Percentiles rank a stretch among this genome's conserved stretches.
Evolutionary conservation across 2,113 vertebrate species (phyloP).

Genomic region (Phrynosoma platyrhinos): DNA sequence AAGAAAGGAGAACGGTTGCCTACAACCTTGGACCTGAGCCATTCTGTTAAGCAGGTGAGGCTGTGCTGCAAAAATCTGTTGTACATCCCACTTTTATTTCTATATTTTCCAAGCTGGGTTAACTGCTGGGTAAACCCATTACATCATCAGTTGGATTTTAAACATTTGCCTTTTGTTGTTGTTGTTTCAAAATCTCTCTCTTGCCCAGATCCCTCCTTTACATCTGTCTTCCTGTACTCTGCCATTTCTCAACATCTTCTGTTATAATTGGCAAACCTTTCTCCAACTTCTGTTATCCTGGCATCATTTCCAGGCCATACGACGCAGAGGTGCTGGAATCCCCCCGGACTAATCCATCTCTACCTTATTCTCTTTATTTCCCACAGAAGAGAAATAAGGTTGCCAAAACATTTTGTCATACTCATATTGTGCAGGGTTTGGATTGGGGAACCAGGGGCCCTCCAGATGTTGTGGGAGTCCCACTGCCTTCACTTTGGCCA

Average conservation of each 20-base stretch:
- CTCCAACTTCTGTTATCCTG: slow-evolving; percentile 24
- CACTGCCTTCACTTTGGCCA: not conserved
- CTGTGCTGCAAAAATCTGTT: not conserved
- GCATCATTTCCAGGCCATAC: slow-evolving; percentile 23
- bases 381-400: not conserved
- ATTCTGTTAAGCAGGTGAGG: not conserved
- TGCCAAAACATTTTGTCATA: not conserved
- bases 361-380: not conserved
- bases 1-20: not conserved
- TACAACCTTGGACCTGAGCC: not conserved
- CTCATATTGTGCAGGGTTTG: not conserved
- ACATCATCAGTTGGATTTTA: slow-evolving; percentile 47
- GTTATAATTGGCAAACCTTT: slow-evolving; percentile 48
- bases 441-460: not conserved
- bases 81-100: slow-evolving; percentile 12
- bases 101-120: slow-evolving; percentile 50
- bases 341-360: not conserved
- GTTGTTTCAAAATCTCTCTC: not conserved
- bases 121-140: slow-evolving; percentile 46
- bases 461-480: no score
- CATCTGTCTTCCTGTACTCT: slow-evolving; percentile 52
- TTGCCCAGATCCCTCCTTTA: slow-evolving; percentile 36
- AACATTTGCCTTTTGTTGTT: not conserved
- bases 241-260: slow-evolving; percentile 30
- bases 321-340: slow-evolving; percentile 45